phyloP scores from a whole-genome alignment of 2,888 invertebrate genomes.

The Campoplex nolae region DNA sequence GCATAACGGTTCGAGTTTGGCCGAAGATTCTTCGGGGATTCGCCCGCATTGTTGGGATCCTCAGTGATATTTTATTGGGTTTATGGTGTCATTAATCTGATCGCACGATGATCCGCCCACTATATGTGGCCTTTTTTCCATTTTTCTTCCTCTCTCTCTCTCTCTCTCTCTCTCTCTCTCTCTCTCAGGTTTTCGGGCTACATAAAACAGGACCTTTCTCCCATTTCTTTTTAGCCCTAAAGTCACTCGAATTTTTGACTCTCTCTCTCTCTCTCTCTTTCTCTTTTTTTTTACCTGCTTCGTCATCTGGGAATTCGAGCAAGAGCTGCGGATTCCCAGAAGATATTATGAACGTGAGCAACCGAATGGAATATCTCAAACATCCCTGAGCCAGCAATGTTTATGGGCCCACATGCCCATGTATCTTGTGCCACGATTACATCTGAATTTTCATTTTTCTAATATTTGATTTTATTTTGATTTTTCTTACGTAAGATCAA shows the following conservation, averaged over 20 bases:
- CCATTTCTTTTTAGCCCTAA: conserved; percentile 15
- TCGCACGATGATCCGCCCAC: conserved; percentile 80
- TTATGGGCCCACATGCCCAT: conserved; percentile 8
- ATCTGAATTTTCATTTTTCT: not conserved
- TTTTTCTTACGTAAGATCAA: not conserved
- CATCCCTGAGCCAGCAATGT: conserved; percentile 37
- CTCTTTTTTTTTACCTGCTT: conserved; percentile 54
- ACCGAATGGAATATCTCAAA: conserved; percentile 58
- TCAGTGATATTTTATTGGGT: conserved; percentile 84
- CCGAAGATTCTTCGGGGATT: conserved; percentile 76
- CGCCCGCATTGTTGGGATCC: conserved; percentile 81
- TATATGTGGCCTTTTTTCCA: conserved; percentile 70
- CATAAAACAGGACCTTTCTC: conserved; percentile 10
- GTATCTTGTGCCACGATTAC: not conserved
- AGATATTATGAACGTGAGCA: conserved; percentile 53
- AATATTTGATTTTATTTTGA: not conserved
- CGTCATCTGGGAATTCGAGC: conserved; percentile 78
- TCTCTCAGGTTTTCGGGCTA: not conserved
- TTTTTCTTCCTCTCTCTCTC: conserved; percentile 38
- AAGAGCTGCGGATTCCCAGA: conserved; percentile 64
- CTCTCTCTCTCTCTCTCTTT: not conserved
- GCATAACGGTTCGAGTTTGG: conserved; percentile 49
- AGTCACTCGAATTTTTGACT: conserved; percentile 40
- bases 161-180: conserved; percentile 23
- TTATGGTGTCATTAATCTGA: conserved; percentile 85